These are phyloP conservation scores for Drosophila guanche DNA, from an alignment of 1,140 invertebrate species.

Conservation along the genomic window DNA sequence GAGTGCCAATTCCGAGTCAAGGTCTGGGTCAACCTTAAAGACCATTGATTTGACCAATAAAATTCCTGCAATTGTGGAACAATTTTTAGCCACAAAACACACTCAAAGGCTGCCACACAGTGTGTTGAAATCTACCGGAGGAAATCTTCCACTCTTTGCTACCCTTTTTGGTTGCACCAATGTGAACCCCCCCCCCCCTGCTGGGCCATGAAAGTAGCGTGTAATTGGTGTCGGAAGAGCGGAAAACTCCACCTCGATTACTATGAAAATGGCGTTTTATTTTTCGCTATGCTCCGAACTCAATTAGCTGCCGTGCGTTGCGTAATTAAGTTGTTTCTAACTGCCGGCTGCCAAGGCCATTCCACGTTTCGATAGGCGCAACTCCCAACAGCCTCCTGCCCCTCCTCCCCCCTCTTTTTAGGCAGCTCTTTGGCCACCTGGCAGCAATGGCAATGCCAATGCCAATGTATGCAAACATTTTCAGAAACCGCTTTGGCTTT, in stretches of 20 bases:
- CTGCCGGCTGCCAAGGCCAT: conserved; percentile 49
- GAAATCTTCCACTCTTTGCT: neutral
- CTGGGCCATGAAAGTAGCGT: conserved; percentile 51
- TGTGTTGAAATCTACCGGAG: conserved; percentile 5
- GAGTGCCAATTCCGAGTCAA: neutral
- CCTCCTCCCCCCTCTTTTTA: neutral
- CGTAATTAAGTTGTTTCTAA: conserved; percentile 59
- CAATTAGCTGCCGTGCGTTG: conserved; percentile 64
- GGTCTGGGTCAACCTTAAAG: conserved; percentile 29
- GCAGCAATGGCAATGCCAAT: neutral
- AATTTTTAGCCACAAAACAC: conserved; percentile 19
- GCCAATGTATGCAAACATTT: conserved; percentile 61
- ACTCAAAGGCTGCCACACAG: conserved; percentile 19
- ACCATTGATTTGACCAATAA: conserved; percentile 41
- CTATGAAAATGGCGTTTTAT: conserved; percentile 60
- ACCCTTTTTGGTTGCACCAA: conserved; percentile 2
- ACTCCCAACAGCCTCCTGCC: neutral
- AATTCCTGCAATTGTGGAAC: conserved; percentile 55
- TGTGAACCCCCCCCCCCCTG: conserved; percentile 2
- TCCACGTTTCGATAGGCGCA: conserved; percentile 9
- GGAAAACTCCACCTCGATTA: conserved; percentile 38
- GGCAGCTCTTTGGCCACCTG: conserved; percentile 29
- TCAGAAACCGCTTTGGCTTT: conserved; percentile 47
- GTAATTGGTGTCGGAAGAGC: conserved; percentile 49
- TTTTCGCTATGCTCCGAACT: conserved; percentile 50